These are phyloP conservation scores for Pyrrhia umbra DNA, from an alignment of 2,888 invertebrate genomes.

Conservation along the genomic window DNA sequence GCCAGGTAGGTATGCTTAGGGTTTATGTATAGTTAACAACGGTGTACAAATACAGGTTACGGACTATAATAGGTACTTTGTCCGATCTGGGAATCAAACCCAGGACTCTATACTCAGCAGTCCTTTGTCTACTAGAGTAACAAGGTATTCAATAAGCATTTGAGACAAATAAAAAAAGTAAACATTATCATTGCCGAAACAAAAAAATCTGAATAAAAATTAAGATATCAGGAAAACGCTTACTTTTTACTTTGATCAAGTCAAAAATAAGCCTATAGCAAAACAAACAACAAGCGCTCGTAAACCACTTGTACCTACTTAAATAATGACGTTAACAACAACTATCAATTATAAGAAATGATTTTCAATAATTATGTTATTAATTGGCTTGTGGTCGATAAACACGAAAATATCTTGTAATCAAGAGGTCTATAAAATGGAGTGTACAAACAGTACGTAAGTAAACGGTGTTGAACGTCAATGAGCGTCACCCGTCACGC, in stretches of 20 bases:
- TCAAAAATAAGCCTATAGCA: neutral
- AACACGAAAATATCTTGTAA: constrained; percentile 54
- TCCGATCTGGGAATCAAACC: no score
- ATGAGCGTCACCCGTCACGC: constrained; percentile 78
- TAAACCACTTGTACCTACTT: constrained; percentile 16
- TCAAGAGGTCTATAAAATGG: constrained; percentile 29
- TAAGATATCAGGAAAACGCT: constrained; percentile 14
- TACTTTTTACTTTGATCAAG: neutral
- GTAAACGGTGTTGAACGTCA: constrained; percentile 62
- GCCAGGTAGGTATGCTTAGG: no score
- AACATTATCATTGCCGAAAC: neutral
- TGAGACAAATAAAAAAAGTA: neutral
- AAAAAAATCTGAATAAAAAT: no score
- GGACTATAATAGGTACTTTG: no score
- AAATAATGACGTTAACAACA: constrained; percentile 26
- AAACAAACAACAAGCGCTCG: neutral
- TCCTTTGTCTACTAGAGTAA: no score
- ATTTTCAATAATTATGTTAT: constrained; percentile 45
- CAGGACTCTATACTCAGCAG: no score
- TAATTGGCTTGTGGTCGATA: constrained; percentile 40
- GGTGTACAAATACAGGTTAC: no score
- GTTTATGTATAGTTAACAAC: no score
- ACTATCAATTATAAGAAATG: constrained; percentile 40
- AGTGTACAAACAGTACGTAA: constrained; percentile 62
- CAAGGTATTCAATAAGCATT: neutral